Evolutionary conservation across 2,797 vertebrate genomes (phyloP).

Genomic region (Muscicapa comitata): DNA sequence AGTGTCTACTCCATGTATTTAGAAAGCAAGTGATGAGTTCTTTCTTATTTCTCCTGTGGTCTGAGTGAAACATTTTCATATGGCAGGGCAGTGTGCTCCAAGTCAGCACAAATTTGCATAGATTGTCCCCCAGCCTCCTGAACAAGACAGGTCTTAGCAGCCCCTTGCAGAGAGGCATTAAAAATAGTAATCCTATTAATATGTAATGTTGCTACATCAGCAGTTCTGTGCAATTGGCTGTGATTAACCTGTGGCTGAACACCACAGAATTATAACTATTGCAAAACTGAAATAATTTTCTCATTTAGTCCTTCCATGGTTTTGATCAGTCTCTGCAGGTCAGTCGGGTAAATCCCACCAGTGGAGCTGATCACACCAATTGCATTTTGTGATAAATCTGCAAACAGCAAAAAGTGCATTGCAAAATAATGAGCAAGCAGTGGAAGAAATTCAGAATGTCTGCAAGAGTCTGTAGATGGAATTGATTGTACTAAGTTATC

Average conservation of each 20-base stretch:
- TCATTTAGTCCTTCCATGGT: not conserved
- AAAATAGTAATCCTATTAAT: not conserved
- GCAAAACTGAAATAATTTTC: not conserved
- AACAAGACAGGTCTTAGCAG: not conserved
- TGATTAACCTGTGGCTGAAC: not conserved
- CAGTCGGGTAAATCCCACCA: not conserved
- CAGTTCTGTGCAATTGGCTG: not conserved
- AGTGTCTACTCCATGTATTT: rapidly evolving
- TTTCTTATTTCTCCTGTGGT: not conserved
- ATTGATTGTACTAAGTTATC: not conserved
- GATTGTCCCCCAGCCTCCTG: not conserved
- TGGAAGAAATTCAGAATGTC: not conserved
- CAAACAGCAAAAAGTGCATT: not conserved
- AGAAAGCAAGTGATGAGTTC: not conserved
- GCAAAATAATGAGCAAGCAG: not conserved
- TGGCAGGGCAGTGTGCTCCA: rapidly evolving
- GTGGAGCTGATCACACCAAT: not conserved
- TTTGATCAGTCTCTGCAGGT: not conserved
- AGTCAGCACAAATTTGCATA: not conserved
- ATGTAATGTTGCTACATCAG: not conserved
- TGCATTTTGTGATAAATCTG: not conserved
- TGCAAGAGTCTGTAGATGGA: not conserved
- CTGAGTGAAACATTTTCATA: not conserved
- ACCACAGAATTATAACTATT: not conserved
- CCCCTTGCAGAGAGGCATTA: not conserved